Percentiles rank a stretch among this genome's conserved stretches.
Evolutionary conservation across 2,113 vertebrate species (phyloP).

Genomic region (Dromas ardeola): DNA sequence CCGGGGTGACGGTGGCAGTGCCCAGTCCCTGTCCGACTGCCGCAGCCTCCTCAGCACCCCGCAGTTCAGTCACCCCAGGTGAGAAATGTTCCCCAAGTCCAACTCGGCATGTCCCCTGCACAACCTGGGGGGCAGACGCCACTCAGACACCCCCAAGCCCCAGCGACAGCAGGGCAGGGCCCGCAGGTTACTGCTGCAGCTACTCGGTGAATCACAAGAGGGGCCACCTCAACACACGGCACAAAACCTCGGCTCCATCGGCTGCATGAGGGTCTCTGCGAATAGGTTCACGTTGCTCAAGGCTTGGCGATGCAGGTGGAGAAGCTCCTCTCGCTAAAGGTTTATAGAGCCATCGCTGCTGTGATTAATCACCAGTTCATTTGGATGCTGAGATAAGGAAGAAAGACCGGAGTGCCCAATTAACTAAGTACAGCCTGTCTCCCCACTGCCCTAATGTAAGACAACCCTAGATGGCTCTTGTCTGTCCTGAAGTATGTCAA

Average conservation of each 20-base stretch:
- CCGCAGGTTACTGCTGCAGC: background rate
- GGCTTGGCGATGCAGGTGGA: background rate
- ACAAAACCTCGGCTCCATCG: accelerated
- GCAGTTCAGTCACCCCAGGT: background rate
- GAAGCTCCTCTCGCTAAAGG: background rate
- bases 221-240: too few species aligned
- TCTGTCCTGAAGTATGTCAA: accelerated
- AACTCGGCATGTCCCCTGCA: background rate
- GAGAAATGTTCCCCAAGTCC: background rate
- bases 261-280: background rate
- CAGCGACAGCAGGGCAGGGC: background rate
- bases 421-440: too few species aligned
- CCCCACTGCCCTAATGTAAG: accelerated
- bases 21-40: background rate
- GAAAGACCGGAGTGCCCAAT: background rate
- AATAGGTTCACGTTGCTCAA: accelerated
- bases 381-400: background rate
- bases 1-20: background rate
- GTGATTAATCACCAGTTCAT: background rate
- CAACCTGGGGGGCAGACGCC: background rate
- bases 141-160: background rate
- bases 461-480: background rate
- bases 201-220: accelerated
- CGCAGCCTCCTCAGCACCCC: background rate
- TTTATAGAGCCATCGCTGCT: background rate